phyloP scores from a whole-genome alignment of 2,113 vertebrate genomes.

The Xenotilapia flavipinnis region DNA sequence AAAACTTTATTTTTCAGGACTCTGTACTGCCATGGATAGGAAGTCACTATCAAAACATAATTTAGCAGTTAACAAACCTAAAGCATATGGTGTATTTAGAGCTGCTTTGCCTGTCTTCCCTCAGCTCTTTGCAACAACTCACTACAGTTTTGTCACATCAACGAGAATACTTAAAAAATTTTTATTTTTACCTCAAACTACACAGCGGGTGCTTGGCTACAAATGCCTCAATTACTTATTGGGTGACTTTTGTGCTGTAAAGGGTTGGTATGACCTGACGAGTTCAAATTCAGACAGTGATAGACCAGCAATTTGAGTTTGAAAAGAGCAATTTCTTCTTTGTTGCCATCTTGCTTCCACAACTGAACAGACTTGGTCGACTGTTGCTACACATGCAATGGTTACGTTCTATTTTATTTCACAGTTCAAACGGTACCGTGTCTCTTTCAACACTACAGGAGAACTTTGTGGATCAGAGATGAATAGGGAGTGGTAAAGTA shows the following conservation, averaged over 20 bases:
- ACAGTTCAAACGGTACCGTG: not conserved
- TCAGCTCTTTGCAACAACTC: not conserved
- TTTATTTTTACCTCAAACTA: not conserved
- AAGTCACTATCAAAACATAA: not conserved
- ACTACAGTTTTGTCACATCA: not conserved
- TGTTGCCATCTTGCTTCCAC: not conserved
- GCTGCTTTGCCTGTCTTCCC: not conserved
- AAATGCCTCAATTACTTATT: not conserved
- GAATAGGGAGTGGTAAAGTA: not conserved
- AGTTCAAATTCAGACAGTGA: not conserved
- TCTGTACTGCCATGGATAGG: not conserved
- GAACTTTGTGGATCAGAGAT: not conserved
- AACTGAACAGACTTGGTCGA: not conserved
- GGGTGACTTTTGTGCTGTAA: not conserved
- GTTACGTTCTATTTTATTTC: not conserved
- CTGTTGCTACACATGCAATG: not conserved
- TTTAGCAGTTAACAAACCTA: not conserved
- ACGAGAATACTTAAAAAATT: accelerated
- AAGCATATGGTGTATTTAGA: not conserved
- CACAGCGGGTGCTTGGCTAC: not conserved
- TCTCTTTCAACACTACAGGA: not conserved
- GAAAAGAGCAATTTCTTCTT: not conserved
- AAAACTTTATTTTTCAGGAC: not conserved
- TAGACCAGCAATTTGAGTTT: not conserved
- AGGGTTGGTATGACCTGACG: not conserved